These are phyloP conservation scores for Fundulus diaphanus DNA, from an alignment of 2,797 vertebrate genomes.

Conservation along the genomic window DNA sequence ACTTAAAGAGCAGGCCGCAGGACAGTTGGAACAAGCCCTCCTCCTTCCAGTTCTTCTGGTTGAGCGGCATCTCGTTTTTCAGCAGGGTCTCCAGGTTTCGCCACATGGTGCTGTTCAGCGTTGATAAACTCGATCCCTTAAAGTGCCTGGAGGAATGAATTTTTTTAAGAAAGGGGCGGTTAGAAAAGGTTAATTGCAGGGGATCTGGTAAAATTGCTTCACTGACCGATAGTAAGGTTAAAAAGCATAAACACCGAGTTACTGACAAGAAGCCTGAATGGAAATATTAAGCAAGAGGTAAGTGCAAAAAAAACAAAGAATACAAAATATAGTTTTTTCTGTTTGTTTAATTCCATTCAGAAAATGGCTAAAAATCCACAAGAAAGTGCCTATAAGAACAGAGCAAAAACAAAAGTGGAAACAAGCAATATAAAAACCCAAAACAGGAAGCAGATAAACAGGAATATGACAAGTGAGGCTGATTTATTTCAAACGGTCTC, in stretches of 20 bases:
- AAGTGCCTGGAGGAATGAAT: constrained; percentile 80
- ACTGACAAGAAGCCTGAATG: not conserved
- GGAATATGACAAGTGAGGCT: not conserved
- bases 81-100: constrained; percentile 78
- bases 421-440: not conserved
- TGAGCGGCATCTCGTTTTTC: constrained; percentile 63
- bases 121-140: constrained; percentile 72
- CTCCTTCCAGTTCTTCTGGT: constrained; percentile 81
- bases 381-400: not conserved
- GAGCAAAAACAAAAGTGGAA: not conserved
- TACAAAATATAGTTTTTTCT: not conserved
- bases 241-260: not conserved
- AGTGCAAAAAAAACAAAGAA: not conserved
- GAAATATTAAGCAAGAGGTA: not conserved
- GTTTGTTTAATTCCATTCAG: not conserved
- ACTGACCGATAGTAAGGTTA: constrained; percentile 1
- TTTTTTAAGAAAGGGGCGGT: not conserved
- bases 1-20: constrained; percentile 87
- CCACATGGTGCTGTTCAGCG: constrained; percentile 76
- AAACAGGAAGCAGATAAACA: not conserved
- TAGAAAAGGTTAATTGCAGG: not conserved
- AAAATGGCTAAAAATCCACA: not conserved
- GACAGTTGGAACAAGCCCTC: constrained; percentile 84
- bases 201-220: not conserved
- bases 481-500: not conserved